Evolutionary conservation across 1,140 invertebrate genomes (phyloP).

Genomic region (Rhopalosiphum padi): DNA sequence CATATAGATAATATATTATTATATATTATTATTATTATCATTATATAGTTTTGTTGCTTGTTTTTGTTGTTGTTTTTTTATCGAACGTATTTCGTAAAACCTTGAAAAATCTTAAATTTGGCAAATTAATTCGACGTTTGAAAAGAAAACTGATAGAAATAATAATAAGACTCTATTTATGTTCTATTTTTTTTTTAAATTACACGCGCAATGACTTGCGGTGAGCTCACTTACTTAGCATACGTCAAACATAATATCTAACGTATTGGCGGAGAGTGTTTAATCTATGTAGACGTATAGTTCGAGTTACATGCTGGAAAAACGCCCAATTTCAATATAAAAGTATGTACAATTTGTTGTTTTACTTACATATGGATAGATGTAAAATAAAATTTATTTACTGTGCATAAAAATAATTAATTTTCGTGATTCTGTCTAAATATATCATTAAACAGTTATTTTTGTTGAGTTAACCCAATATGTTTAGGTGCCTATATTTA

Average conservation of each 20-base stretch:
- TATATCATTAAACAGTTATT: not conserved
- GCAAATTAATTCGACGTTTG: not conserved
- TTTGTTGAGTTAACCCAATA: not conserved
- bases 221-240: not conserved
- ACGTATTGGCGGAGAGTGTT: not conserved
- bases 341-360: not conserved
- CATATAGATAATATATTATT: not conserved
- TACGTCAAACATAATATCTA: not conserved
- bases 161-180: not conserved
- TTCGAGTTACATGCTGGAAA: not conserved
- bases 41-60: not conserved
- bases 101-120: constrained; percentile 9
- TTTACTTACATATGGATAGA: not conserved
- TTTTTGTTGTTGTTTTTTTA: not conserved
- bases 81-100: not conserved
- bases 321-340: not conserved
- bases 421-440: not conserved
- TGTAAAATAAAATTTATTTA: not conserved
- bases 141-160: not conserved
- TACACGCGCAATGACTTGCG: not conserved
- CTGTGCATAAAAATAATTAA: not conserved
- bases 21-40: not conserved
- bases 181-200: not conserved
- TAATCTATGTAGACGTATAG: not conserved
- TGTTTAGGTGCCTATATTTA: not conserved